phyloP scores from a whole-genome alignment of 2,113 vertebrate genomes.

The Coryphaenoides rupestris region DNA sequence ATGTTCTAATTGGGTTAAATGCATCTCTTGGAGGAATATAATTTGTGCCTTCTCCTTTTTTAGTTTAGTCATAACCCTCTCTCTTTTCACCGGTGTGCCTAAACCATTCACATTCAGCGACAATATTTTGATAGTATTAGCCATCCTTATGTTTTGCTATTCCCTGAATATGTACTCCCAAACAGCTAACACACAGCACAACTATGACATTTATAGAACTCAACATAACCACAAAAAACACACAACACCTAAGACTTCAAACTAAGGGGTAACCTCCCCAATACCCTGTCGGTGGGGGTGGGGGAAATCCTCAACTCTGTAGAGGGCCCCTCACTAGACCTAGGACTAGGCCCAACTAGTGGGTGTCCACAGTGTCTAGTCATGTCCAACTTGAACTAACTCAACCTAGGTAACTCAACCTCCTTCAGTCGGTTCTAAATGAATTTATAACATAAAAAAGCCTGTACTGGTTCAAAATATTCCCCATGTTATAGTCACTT shows the following conservation, averaged over 20 bases:
- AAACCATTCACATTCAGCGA: neutral
- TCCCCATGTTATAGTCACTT: no score
- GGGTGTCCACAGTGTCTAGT: no score
- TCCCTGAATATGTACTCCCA: neutral
- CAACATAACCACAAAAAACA: neutral
- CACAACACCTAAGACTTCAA: neutral
- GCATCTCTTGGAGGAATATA: neutral
- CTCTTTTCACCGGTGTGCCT: neutral
- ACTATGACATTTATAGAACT: no score
- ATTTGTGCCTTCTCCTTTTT: neutral
- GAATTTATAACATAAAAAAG: neutral
- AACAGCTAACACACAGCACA: neutral
- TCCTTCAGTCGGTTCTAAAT: conserved; percentile 1
- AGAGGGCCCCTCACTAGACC: no score
- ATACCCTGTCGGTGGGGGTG: neutral
- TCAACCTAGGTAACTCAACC: neutral
- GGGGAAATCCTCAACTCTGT: no score
- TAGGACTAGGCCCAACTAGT: no score
- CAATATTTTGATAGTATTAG: neutral
- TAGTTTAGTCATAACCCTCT: neutral
- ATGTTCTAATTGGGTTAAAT: neutral
- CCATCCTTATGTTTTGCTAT: neutral
- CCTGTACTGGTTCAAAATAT: neutral
- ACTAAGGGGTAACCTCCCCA: neutral
- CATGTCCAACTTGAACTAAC: neutral